Evolutionary conservation across 2,888 invertebrate species (phyloP).

Genomic region (Myopa tessellatipennis): DNA sequence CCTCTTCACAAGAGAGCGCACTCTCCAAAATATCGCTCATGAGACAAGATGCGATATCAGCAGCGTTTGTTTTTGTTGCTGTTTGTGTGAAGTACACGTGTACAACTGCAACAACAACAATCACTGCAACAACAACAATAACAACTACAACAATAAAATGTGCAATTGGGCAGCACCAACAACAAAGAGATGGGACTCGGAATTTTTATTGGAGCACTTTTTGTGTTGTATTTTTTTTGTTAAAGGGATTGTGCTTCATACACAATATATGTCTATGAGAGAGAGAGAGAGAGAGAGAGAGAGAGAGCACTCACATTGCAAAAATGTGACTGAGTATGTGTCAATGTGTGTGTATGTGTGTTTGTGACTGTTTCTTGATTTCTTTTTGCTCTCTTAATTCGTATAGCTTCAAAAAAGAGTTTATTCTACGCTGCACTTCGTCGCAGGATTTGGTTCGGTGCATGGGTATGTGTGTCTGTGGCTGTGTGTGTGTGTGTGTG

Average conservation of each 20-base stretch:
- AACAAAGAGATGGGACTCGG: slow-evolving; percentile 30
- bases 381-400: neutral
- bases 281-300: neutral
- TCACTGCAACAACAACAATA: neutral
- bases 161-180: slow-evolving; percentile 16
- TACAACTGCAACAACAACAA: neutral
- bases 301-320: neutral
- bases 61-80: neutral
- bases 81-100: slow-evolving; percentile 33
- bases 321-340: neutral
- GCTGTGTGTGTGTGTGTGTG: neutral
- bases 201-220: slow-evolving; percentile 40
- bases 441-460: neutral
- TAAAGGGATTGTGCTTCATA: slow-evolving; percentile 26
- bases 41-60: neutral
- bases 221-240: slow-evolving; percentile 13
- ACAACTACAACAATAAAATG: slow-evolving; percentile 3
- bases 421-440: neutral
- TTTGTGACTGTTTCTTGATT: slow-evolving; percentile 9
- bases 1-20: neutral
- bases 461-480: neutral
- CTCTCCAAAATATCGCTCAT: neutral
- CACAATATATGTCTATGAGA: too few species aligned
- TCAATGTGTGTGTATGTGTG: neutral
- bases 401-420: neutral